Conservation (phyloP, 1,140 invertebrate species). For the Heterodera carotae region DNA sequence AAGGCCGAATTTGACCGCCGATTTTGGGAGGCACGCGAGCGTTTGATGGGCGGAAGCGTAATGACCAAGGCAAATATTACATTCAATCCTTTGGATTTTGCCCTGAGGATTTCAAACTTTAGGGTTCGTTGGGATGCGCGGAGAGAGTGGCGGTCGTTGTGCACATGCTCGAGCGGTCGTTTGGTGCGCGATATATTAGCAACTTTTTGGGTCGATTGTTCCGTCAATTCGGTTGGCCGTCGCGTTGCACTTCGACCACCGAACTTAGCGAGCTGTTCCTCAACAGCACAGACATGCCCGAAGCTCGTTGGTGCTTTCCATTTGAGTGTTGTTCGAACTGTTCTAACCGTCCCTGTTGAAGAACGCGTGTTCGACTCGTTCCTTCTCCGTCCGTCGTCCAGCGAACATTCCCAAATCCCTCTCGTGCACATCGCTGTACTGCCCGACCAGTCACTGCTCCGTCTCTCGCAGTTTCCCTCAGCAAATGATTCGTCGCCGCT, state of each 20-base stretch:
- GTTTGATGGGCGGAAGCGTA: background rate
- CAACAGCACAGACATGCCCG: background rate
- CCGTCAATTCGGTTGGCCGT: slow-evolving; percentile 18
- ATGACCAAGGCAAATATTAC: background rate
- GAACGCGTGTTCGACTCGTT: slow-evolving; percentile 34
- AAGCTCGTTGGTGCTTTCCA: slow-evolving; percentile 1
- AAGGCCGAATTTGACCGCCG: slow-evolving; percentile 9
- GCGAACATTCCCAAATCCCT: slow-evolving; percentile 5
- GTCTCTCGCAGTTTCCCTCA: background rate
- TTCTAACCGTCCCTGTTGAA: slow-evolving; percentile 1
- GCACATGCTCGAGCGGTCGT: slow-evolving; percentile 27
- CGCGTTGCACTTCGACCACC: slow-evolving; percentile 21
- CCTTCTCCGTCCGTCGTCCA: background rate
- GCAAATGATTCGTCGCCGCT: background rate
- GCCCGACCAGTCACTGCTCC: slow-evolving; percentile 1
- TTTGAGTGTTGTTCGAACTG: too few species aligned
- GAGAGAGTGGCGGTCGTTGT: slow-evolving; percentile 27
- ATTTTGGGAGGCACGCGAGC: slow-evolving; percentile 26
- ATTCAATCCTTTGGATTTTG: background rate
- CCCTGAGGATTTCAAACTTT: too few species aligned
- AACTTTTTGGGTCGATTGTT: slow-evolving; percentile 26
- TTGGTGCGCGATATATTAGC: slow-evolving; percentile 8
- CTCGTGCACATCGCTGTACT: slow-evolving; percentile 16
- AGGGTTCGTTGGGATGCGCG: slow-evolving; percentile 14
- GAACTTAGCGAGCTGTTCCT: slow-evolving; percentile 22